Base-by-base conservation (phyloP, 2,797 vertebrate species). In the Microcaecilia unicolor region DNA sequence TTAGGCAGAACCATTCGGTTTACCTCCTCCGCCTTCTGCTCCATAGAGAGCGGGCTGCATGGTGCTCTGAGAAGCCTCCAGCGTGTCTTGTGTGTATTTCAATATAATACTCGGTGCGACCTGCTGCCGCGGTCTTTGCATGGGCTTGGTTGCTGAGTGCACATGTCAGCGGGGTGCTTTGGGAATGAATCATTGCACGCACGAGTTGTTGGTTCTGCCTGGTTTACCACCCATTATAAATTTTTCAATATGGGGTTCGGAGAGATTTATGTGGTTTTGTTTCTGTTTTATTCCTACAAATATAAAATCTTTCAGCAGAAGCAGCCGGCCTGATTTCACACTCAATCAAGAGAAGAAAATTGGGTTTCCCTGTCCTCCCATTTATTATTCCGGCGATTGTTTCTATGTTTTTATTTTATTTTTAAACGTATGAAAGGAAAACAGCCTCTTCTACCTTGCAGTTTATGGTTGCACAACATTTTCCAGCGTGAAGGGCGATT, bases 231-330 rank as follows among this genome's bases (percentile, higher is more conserved):
- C 12, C 15, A 16, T 44, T 41, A 43, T 40, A 35, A 15, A 20
- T 22, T 23, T 3, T 13, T 34, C 27, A 4, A 12, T 22, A 18
- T 35, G 3, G 8, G 16, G 4, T 45, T 34, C 25, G 24, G 25
- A 26, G 48, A 48, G 34, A 23, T 47, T 52, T 50, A 4, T n/a
- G 10, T 30, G 2, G n/a, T n/a, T n/a, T 16, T 13, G 18, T 33
- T 44, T 37, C 11, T 6, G 41, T 42, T 1, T 33, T 27, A 20
- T 51, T 16, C 31, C 36, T 42, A 25, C 51, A 57, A 48, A 27
- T 16, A 26, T 6, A 39, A 53, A 58, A 42, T 19, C 29, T 54
- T 32, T 48, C 41, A 22, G 20, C 27, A 3, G 15, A 4, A 7
- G 30, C 32, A 31, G 2, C 16, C 22, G 1, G 12, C 15, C 18